Percentiles rank a stretch among this genome's conserved stretches.
Conservation (phyloP, 1,140 invertebrate genomes). For the Sitobion miscanthi region DNA sequence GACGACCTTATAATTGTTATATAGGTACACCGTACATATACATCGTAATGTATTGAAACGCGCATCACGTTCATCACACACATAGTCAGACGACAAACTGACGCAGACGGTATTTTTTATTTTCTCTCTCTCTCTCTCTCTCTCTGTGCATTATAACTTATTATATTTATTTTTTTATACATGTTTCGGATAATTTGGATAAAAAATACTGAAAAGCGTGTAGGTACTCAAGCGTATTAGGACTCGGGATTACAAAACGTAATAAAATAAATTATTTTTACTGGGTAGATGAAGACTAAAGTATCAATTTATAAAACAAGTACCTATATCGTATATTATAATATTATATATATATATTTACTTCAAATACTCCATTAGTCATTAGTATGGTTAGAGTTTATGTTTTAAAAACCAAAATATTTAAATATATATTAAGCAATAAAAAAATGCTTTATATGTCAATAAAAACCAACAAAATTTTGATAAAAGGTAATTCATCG, state of each 20-base stretch:
- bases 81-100: background rate
- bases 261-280: background rate
- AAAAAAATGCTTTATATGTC: no score
- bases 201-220: background rate
- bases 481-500: no score
- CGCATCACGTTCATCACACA: slow-evolving; percentile 8
- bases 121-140: background rate
- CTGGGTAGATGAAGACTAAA: background rate
- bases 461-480: no score
- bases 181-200: background rate
- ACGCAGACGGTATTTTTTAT: background rate
- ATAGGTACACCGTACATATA: background rate
- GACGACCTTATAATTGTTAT: background rate
- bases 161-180: background rate
- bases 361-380: background rate
- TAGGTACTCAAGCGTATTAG: no score
- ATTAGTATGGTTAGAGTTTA: background rate
- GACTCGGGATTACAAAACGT: background rate
- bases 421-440: no score
- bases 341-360: background rate
- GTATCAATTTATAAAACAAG: background rate
- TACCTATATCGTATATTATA: background rate
- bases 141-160: background rate
- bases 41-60: background rate
- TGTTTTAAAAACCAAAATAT: background rate